phyloP scores from a whole-genome alignment of 2,113 vertebrate species.

The Dromaius novaehollandiae region DNA sequence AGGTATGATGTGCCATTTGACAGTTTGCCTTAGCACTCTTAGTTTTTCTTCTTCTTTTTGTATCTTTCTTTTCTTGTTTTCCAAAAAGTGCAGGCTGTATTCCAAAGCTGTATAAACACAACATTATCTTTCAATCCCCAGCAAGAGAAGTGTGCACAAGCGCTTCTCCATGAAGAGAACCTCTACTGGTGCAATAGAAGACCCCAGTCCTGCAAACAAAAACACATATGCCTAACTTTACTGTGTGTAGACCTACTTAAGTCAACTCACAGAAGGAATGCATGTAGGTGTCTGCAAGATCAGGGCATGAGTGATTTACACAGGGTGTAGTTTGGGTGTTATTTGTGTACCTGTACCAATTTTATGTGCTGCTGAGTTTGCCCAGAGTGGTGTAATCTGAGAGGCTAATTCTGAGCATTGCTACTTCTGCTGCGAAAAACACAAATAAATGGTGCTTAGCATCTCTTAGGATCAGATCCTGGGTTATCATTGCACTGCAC shows the following conservation, averaged over 20 bases:
- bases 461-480: background rate
- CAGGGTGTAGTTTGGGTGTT: background rate
- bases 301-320: background rate
- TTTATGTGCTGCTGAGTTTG: background rate
- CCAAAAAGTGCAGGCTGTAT: slow-evolving; percentile 64
- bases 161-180: background rate
- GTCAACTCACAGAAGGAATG: background rate
- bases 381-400: background rate
- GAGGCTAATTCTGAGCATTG: background rate
- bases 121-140: slow-evolving; percentile 80
- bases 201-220: slow-evolving; percentile 44
- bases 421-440: slow-evolving; percentile 2
- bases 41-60: slow-evolving; percentile 62
- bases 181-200: background rate
- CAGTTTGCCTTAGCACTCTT: slow-evolving; percentile 78
- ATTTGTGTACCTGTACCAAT: background rate
- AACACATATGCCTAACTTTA: fast-evolving
- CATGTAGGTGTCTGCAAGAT: background rate
- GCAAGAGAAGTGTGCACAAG: slow-evolving; percentile 14
- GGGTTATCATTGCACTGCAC: background rate
- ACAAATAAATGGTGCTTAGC: background rate
- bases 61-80: slow-evolving; percentile 20
- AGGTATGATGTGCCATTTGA: slow-evolving; percentile 79
- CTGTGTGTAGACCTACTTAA: background rate
- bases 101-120: slow-evolving; percentile 83